Evolutionary conservation across 2,113 vertebrate species (phyloP).

Genomic region (Paramormyrops kingsleyae): DNA sequence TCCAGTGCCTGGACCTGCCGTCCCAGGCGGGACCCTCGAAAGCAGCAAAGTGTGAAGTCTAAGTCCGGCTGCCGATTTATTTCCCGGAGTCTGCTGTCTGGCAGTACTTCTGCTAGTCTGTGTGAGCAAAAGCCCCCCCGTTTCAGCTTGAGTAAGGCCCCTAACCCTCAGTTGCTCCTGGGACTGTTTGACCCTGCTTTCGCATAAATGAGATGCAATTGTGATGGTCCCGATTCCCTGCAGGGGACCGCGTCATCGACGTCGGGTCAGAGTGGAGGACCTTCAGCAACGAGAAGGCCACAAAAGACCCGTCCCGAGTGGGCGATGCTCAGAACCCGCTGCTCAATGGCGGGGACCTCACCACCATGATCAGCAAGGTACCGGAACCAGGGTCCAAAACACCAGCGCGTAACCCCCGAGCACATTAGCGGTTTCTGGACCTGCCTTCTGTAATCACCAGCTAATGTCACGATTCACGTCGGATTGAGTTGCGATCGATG

Average conservation of each 20-base stretch:
- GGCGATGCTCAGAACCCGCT: conserved; percentile 95
- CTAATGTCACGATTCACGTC: not conserved
- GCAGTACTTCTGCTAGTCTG: not conserved
- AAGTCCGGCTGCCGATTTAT: not conserved
- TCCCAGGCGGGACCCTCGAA: not conserved
- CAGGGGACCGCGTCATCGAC: conserved; percentile 95
- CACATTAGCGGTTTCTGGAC: not conserved
- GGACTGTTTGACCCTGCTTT: not conserved
- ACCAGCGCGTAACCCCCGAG: not conserved
- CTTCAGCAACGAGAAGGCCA: conserved; percentile 97
- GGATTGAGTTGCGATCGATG: not conserved
- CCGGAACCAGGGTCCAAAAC: not conserved
- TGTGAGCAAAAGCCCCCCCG: not conserved
- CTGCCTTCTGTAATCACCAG: not conserved
- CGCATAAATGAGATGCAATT: not conserved
- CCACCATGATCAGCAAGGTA: conserved; percentile 93
- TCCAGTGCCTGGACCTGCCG: not conserved
- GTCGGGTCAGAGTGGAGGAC: conserved; percentile 98
- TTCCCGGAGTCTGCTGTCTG: not conserved
- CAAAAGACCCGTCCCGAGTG: conserved; percentile 96
- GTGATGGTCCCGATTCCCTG: not conserved
- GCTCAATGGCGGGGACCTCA: conserved; percentile 89
- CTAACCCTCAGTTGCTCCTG: not conserved
- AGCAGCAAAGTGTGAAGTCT: not conserved
- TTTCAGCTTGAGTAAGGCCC: not conserved